Base-by-base conservation (phyloP, 1,140 invertebrate species). In the Colletes gigas region DNA sequence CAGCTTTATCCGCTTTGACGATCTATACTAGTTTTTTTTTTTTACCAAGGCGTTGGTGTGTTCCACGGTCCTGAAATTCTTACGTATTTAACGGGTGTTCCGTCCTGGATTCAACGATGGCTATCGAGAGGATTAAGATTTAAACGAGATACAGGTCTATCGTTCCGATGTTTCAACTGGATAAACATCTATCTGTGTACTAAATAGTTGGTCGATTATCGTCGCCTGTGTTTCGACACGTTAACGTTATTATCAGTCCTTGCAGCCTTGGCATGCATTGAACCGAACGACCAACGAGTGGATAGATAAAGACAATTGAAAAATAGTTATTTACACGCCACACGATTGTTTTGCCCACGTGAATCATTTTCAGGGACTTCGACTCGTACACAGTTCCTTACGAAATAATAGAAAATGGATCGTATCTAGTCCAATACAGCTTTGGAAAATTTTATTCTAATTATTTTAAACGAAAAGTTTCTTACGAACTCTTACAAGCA, bases 251-350 rank as follows among this genome's bases (percentile, higher is more conserved):
- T 67, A 67, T 67, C 62, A 30, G 30, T 57, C 12, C 44, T 9
- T 17, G 19, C 62, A 65, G 41, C 39, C 39, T 76, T 67, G 52
- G 54, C 52, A 52, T 44, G 39, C 50, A 67, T 67, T 67, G 19
- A 67, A 55, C 30, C 65, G 4, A 54, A 17, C 4, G 10, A 67
- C 6, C 66, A 44, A 57, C n/a, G 8, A 57, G 14, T 30, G 15
- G 8, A 19, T 67, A 30, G 50, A 57, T 66, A 67, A 67, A 55
- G 3, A 67, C 3, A 67, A 54, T 17, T 66, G 60, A 21, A 76
- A 76, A 54, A 54, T 65, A 39, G 4, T 9, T 21, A n/a, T 54
- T 41, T n/a, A 5, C 60, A 30, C 5, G 0, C 14, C 30, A 2
- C 12, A 52, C 19, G 17, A 65, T 74, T 19, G 12, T 71, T 17